Percentiles rank a stretch among this genome's conserved stretches.
Evolutionary conservation across 92 coral and sea anemone species (phyloP).

Genomic region (Epizoanthus ramosus): DNA sequence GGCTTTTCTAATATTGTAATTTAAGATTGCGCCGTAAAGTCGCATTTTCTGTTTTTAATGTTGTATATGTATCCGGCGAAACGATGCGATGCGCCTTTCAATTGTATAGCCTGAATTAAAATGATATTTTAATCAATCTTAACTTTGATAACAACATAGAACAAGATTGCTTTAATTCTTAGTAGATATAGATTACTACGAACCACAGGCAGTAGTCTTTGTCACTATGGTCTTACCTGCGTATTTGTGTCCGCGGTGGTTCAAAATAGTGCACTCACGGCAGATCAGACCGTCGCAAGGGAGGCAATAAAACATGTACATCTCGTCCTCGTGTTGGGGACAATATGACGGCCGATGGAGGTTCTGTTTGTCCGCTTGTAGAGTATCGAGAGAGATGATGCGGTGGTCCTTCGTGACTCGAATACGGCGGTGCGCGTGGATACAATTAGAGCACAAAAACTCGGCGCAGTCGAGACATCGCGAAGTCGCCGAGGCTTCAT

Average conservation of each 20-base stretch:
- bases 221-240: conserved; percentile 59
- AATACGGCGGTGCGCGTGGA: conserved; percentile 87
- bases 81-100: no score
- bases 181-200: neutral
- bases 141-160: no score
- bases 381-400: conserved; percentile 84
- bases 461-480: conserved; percentile 95
- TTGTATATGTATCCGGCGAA: no score
- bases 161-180: neutral
- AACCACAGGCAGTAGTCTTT: no score
- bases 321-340: conserved; percentile 78
- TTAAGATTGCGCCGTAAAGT: no score
- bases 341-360: conserved; percentile 89
- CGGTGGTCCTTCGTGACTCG: conserved; percentile 92
- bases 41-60: no score
- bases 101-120: no score
- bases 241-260: conserved; percentile 88
- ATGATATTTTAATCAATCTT: no score
- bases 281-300: conserved; percentile 85
- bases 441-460: conserved; percentile 87
- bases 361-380: conserved; percentile 87
- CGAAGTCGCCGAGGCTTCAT: conserved; percentile 80
- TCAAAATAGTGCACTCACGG: conserved; percentile 87
- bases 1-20: no score
- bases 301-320: conserved; percentile 81